Evolutionary conservation across 2,888 invertebrate genomes (phyloP), one percentile per base, ranked within the genome.

Genomic region (Limenitis camilla): DNA sequence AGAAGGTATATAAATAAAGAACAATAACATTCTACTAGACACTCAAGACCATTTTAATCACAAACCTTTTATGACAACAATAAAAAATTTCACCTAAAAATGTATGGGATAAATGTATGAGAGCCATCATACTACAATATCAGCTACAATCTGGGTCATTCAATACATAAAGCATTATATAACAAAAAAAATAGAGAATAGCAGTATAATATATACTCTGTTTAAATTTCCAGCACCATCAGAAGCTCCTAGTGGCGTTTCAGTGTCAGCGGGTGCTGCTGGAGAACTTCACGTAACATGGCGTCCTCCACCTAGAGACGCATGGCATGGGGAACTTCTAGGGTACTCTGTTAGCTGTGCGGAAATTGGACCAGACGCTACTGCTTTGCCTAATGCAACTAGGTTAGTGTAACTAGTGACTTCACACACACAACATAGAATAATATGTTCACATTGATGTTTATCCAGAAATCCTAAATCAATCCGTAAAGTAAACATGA

Each of bases 291-390:
- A 91, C 64, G 91, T 93, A 56, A 90, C 91, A n/a, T 94, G 94
- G 94, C 90, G 92, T 49, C 91, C 93, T 5, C 94, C 94, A 0
- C 89, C 91, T 36, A 83, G 91, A n/a, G 91, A 91, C 53, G 85
- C 91, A 0, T 92, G 92, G 91, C 93, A 94, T 72, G 94, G 94
- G 0, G 91, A 92, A 59, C 89, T 94, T 45, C 83, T 92, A 8
- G 94, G 94, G 7, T 94, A 94, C 74, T 91, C 90, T 31, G 90
- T 93, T 68, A 90, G 91, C 27, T 93, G 92, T 82, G 89, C 90
- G n/a, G 91, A 91, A 71, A 84, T 90, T 27, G 84, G 86, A 30
- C 86, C 84, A 27, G 83, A 83, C 42, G 82, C 88, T 40, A 77
- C 66, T 33, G 41, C 55, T 1, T 28, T 58, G 5, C 51, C 74